Conservation (phyloP, 1,140 invertebrate genomes). For the Eubasilissa regina region DNA sequence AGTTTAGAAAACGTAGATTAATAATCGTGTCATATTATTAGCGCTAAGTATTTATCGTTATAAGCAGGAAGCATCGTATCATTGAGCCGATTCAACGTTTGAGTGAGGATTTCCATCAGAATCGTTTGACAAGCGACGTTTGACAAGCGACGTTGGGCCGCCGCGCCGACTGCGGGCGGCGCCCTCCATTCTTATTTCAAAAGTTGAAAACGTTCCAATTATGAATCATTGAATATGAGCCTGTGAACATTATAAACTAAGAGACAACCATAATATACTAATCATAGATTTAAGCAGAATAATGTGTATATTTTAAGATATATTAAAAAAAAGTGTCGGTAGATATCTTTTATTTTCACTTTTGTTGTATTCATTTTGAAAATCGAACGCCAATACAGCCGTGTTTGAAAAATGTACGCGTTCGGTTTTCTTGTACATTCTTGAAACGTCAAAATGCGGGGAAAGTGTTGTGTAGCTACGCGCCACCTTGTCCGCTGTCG, state of each 20-base stretch:
- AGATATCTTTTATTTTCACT: constrained; percentile 9
- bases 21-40: constrained; percentile 33
- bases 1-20: constrained; percentile 12
- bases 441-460: neutral
- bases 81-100: neutral
- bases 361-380: constrained; percentile 25
- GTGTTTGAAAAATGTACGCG: constrained; percentile 6
- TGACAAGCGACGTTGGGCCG: neutral
- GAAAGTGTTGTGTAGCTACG: neutral
- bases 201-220: constrained; percentile 8
- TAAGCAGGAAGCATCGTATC: neutral
- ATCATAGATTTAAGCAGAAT: constrained; percentile 4
- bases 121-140: neutral
- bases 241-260: constrained; percentile 8
- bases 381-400: neutral
- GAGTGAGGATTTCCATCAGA: neutral
- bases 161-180: neutral
- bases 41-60: neutral
- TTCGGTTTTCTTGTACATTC: constrained; percentile 22
- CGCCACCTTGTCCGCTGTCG: too few relatives aligned
- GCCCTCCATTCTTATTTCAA: constrained; percentile 1
- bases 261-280: constrained; percentile 1
- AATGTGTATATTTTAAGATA: constrained; percentile 11
- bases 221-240: constrained; percentile 8
- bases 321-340: constrained; percentile 7